Conservation (phyloP, 1,140 invertebrate species). For the Acromyrmex heyeri region DNA sequence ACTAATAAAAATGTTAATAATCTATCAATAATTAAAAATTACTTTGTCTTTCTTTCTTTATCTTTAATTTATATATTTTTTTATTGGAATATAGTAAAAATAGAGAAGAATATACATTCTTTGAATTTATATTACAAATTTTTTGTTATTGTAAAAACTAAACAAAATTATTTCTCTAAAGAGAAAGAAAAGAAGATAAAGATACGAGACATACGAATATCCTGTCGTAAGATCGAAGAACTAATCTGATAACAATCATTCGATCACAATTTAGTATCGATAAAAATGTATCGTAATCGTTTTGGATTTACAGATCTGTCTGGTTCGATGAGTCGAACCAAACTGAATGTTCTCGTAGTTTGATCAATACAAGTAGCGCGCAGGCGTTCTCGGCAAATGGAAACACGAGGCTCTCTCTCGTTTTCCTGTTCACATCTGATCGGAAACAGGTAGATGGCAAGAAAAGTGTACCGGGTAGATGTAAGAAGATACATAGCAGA, state of each 20-base stretch:
- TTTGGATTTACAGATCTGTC: slow-evolving; percentile 71
- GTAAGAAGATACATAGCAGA: background rate
- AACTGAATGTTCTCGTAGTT: slow-evolving; percentile 74
- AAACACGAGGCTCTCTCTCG: slow-evolving; percentile 67
- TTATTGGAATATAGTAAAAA: background rate
- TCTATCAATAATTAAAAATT: background rate
- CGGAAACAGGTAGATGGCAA: slow-evolving; percentile 63
- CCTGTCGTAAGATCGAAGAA: slow-evolving; percentile 18
- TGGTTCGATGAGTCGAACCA: slow-evolving; percentile 74
- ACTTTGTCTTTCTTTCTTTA: background rate
- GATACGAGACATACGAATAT: background rate
- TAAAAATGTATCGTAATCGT: slow-evolving; percentile 60
- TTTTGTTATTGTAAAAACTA: background rate
- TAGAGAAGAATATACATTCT: background rate
- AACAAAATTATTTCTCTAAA: background rate
- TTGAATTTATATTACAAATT: background rate
- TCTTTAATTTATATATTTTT: background rate
- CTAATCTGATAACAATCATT: slow-evolving; percentile 1
- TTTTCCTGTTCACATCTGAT: slow-evolving; percentile 61
- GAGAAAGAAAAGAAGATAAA: background rate
- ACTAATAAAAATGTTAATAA: slow-evolving; percentile 5
- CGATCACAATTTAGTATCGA: slow-evolving; percentile 11
- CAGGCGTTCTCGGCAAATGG: slow-evolving; percentile 71
- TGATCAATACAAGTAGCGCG: slow-evolving; percentile 78
- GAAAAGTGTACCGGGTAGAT: background rate